Evolutionary conservation across 2,888 invertebrate genomes (phyloP), one percentile per base, ranked within the genome.

Genomic region (Itoplectis maculator): DNA sequence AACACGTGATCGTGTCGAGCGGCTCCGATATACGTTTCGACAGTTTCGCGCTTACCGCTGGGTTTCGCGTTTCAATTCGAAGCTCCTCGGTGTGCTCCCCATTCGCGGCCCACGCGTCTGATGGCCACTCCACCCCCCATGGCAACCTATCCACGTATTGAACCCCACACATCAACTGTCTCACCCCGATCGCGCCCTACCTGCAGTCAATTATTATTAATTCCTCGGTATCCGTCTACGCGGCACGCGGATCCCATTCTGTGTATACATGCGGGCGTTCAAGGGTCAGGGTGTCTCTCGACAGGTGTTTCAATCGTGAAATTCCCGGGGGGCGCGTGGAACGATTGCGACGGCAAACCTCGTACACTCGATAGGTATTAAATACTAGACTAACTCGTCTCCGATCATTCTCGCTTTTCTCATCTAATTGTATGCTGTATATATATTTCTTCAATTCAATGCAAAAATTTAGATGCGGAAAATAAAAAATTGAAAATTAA

Each of bases 191-290:
- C 45, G n/a, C 40, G 2, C 54, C 66, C 75, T 79, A 66, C 54
- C 79, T 75, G 23, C 79, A 51, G 75, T 79, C 82, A 82, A 82
- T 82, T 82, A 82, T 82, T 82, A 79, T 79, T 66, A 66, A 79
- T 79, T 72, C 29, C 23, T 49, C 29, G 47, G 63, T 35, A 56
- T 56, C 77, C 70, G 51, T 37, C 65, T 54, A 73, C 45, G 56
- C 29, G 70, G 42, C 59, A 51, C 51, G 69, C 54, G 69, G 69
- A 40, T 7, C 29, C 5, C 29, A n/a, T n/a, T 9, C 18, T 54
- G 35, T n/a, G 51, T 51, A 49, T 23, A 59, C 56, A 15, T 37
- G 35, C 8, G 49, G 47, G 20, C 51, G 35, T 42, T 70, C 56
- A 8, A 40, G 70, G 29, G 29, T 42, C 70, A 15, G 8, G 56